Evolutionary conservation across 2,113 vertebrate species (phyloP), one percentile per base, ranked within the genome.

Genomic region (Collichthys lucidus): DNA sequence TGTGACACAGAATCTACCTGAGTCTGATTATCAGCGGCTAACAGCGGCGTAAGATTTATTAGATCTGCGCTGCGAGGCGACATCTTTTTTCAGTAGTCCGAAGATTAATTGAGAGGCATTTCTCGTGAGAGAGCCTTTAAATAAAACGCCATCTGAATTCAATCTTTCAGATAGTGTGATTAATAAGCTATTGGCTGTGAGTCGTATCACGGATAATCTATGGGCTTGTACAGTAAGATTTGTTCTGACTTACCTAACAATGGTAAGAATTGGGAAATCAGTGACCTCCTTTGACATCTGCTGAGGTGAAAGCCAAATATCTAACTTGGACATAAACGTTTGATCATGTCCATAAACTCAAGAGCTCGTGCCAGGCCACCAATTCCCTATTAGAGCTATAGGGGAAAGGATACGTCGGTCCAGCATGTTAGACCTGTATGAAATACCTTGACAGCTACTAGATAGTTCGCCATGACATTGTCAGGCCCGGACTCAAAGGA

Each of bases 71-170:
- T 4, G 31, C 26, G 69, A 84, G 60, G 16, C 2, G 64, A 67
- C 80, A 55, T 82, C 66, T 62, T 62, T 72, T 73, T 64, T 26
- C 70, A 31, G 52, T 5, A 19, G 61, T 60, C 70, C 35, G 14
- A 59, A 69, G 87, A 89, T 85, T 85, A 84, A 91, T 79, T 78
- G 81, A 82, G 72, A 75, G 50, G 62, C n/a, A 14, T 74, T 83
- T 75, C 85, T 74, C 56, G 17, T 35, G 66, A 83, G 81, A 73
- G 73, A 49, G 52, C 59, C 57, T 79, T 88, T 65, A 76, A 88
- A 86, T 82, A 77, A 76, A 88, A 74, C 52, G 63, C 31, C 53
- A 65, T 74, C 68, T 31, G 56, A 82, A 77, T 86, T 55, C 53
- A 72, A 40, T 84, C 83, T 81, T 42, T 65, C 67, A 67, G 74